A percentile compares a stretch with the other conserved stretches of the same genome.
These are phyloP conservation scores for Lepidotrigona ventralis DNA, from an alignment of 1,140 invertebrate genomes.

Conservation along the genomic window DNA sequence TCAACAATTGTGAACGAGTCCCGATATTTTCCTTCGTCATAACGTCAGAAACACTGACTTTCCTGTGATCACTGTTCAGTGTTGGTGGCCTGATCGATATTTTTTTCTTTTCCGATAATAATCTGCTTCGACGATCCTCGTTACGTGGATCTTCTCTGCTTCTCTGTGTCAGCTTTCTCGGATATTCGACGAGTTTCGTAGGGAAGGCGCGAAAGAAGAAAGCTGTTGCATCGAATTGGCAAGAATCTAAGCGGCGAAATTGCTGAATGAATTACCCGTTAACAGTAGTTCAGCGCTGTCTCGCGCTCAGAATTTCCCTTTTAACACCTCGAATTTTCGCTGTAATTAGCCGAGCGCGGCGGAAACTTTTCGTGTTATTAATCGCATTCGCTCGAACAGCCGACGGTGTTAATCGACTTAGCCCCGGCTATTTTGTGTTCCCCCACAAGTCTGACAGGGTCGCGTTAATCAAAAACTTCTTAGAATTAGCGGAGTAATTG, in stretches of 20 bases:
- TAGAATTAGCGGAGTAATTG: constrained; percentile 22
- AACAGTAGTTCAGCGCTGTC: neutral
- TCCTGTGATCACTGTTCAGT: no score
- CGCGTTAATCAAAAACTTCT: constrained; percentile 31
- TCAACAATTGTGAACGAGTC: no score
- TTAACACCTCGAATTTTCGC: neutral
- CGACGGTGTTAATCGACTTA: constrained; percentile 27
- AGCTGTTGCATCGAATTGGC: neutral
- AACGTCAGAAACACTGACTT: no score
- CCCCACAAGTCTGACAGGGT: neutral
- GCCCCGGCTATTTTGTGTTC: neutral
- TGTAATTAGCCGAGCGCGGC: neutral
- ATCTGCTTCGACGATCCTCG: no score
- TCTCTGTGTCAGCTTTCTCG: no score
- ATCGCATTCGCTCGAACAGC: neutral
- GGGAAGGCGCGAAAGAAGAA: no score
- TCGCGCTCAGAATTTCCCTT: neutral
- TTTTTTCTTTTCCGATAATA: no score
- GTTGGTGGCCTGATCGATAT: no score
- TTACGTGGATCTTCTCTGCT: no score
- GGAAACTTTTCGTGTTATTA: constrained; percentile 12
- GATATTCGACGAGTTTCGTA: no score
- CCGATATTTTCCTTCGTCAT: no score
- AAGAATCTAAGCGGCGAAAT: neutral
- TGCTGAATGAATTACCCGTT: neutral